These are phyloP conservation scores for Anthoscopus minutus DNA, from an alignment of 2,113 vertebrate species.

Conservation along the genomic window DNA sequence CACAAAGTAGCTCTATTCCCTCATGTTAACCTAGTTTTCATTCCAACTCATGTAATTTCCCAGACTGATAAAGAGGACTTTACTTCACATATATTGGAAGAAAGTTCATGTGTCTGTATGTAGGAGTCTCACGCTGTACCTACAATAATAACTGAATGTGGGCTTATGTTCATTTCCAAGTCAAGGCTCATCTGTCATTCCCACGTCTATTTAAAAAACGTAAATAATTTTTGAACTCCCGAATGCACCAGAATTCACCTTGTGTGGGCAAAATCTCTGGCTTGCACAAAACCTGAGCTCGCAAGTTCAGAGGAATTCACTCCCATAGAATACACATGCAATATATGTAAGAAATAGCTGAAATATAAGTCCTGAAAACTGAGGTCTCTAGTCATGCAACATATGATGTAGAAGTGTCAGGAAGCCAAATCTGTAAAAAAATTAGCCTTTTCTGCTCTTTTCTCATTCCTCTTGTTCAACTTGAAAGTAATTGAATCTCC, in stretches of 20 bases:
- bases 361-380: background rate
- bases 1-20: background rate
- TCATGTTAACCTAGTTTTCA: background rate
- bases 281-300: background rate
- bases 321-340: background rate
- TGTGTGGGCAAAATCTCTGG: background rate
- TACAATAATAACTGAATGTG: background rate
- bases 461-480: background rate
- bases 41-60: background rate
- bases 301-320: background rate
- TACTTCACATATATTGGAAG: background rate
- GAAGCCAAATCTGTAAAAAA: background rate
- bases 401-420: background rate
- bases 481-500: background rate
- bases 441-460: background rate
- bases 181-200: background rate
- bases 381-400: background rate
- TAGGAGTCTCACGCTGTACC: background rate
- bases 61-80: background rate
- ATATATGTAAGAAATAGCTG: background rate
- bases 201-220: background rate
- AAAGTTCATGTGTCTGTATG: background rate
- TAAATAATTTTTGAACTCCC: background rate
- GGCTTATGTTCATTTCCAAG: background rate
- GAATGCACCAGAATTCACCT: background rate